Conservation (phyloP, 2,797 vertebrate species). For the Tinamus major region DNA sequence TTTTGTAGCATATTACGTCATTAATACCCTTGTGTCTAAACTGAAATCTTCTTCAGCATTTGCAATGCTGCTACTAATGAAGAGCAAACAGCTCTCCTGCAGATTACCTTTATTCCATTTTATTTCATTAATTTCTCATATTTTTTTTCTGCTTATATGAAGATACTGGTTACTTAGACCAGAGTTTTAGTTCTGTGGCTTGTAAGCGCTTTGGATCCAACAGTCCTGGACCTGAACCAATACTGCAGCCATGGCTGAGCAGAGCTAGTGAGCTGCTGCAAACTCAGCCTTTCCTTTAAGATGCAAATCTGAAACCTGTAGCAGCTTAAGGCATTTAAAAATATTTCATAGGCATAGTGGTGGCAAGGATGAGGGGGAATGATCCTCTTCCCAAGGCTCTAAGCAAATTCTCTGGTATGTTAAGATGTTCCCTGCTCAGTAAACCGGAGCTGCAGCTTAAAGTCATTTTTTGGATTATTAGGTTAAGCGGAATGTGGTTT, state of each 20-base stretch:
- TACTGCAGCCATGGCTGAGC: background rate
- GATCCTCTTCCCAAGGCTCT: background rate
- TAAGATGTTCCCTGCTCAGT: fast-evolving
- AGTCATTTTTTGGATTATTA: background rate
- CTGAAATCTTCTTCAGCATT: background rate
- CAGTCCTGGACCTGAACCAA: too few species aligned
- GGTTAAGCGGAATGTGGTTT: background rate
- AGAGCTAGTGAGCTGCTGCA: background rate
- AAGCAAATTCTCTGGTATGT: background rate
- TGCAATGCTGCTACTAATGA: background rate
- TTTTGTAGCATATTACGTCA: background rate
- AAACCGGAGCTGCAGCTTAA: background rate
- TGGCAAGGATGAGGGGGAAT: fast-evolving
- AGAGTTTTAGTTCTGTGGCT: background rate
- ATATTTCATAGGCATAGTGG: background rate
- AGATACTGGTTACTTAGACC: background rate
- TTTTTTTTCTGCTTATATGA: background rate
- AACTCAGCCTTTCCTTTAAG: background rate
- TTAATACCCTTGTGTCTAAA: background rate
- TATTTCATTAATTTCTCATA: background rate
- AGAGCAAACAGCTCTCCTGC: background rate
- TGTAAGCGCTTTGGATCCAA: background rate
- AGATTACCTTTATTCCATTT: background rate
- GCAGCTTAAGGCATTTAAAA: background rate
- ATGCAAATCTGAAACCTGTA: background rate